A percentile compares a stretch with the other conserved stretches of the same genome.
phyloP scores from a whole-genome alignment of 2,113 vertebrate genomes.

The Psittacula cyanocephala region DNA sequence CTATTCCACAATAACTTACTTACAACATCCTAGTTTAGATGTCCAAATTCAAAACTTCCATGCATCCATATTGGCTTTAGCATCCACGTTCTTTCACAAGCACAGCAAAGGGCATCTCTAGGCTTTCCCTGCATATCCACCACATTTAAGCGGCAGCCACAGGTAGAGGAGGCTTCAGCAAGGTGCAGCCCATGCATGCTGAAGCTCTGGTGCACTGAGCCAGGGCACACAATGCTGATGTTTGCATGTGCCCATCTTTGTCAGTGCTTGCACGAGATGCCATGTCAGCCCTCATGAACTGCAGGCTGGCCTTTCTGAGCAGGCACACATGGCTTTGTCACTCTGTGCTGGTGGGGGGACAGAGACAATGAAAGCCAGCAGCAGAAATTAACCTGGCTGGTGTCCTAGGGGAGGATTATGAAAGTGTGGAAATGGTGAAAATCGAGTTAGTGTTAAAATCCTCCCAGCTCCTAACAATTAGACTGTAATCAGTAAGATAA shows the following conservation, averaged over 20 bases:
- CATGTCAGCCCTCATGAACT: background rate
- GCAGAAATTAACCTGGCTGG: background rate
- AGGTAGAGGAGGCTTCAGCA: background rate
- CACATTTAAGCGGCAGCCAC: background rate
- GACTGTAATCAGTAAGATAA: background rate
- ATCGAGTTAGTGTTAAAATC: background rate
- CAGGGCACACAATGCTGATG: background rate
- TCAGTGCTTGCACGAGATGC: background rate
- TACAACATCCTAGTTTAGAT: background rate
- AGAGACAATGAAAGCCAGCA: background rate
- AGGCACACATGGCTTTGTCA: background rate
- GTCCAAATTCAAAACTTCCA: background rate
- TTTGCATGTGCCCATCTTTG: accelerated
- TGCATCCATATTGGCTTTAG: background rate
- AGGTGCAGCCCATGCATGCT: background rate
- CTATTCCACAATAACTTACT: background rate
- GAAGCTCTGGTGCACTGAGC: accelerated
- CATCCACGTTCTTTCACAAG: background rate
- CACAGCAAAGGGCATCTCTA: background rate
- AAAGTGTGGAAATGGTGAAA: background rate
- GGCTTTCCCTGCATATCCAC: background rate
- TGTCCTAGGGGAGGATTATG: background rate
- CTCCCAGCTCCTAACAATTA: background rate
- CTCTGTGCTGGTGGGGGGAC: background rate
- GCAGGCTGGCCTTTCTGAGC: background rate